phyloP scores from a whole-genome alignment of 1,140 invertebrate genomes.

The Zaprionus africanus region DNA sequence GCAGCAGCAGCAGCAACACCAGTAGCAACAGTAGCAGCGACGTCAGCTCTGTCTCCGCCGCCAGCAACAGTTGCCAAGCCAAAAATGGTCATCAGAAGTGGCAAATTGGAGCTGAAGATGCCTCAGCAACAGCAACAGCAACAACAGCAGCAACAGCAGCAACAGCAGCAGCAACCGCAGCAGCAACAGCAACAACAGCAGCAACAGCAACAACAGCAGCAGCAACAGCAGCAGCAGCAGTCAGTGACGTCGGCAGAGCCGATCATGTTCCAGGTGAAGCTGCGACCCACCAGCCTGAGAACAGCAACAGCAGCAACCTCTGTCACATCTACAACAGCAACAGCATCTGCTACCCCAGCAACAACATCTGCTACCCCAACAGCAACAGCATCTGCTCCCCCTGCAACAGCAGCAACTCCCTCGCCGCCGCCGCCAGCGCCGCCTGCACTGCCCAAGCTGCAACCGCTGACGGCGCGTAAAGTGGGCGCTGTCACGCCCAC shows the following conservation, averaged over 20 bases:
- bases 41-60: constrained; percentile 7
- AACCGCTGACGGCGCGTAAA: constrained; percentile 43
- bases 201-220: constrained; percentile 3
- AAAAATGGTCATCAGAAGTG: constrained; percentile 54
- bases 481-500: constrained; percentile 57
- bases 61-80: constrained; percentile 6
- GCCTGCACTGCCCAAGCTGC: constrained; percentile 80
- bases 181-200: constrained; percentile 1
- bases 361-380: not conserved
- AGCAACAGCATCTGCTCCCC: constrained; percentile 23
- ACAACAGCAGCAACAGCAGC: constrained; percentile 15
- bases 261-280: constrained; percentile 57
- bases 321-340: not conserved
- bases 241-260: constrained; percentile 22
- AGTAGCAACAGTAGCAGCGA: not conserved
- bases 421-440: constrained; percentile 85
- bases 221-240: constrained; percentile 2
- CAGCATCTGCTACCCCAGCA: constrained; percentile 10
- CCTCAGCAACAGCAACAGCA: constrained; percentile 10
- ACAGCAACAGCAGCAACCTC: not conserved
- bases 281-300: constrained; percentile 34
- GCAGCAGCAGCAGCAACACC: constrained; percentile 17
- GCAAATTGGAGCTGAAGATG: constrained; percentile 67
- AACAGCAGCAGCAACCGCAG: not conserved
- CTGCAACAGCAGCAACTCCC: constrained; percentile 31